Percentiles rank a stretch among this genome's conserved stretches.
Conservation (phyloP, 2,113 vertebrate genomes). For the Delphinapterus leucas region DNA sequence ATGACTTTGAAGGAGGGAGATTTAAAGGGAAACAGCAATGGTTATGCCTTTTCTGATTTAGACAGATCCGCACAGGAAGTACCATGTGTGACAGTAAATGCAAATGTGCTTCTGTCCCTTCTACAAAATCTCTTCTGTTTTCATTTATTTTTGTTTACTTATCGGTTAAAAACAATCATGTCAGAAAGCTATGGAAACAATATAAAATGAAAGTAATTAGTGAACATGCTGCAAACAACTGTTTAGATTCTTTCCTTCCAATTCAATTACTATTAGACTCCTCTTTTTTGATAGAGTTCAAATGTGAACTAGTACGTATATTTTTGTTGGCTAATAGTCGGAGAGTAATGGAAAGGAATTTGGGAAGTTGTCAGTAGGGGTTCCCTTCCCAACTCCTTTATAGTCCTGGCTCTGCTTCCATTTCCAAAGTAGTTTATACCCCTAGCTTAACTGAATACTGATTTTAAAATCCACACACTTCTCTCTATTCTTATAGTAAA, state of each 20-base stretch:
- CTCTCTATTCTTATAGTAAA: background rate
- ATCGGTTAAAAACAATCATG: background rate
- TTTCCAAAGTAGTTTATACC: background rate
- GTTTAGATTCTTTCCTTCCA: background rate
- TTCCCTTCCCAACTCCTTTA: background rate
- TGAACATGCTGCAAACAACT: background rate
- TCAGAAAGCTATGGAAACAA: constrained; percentile 7
- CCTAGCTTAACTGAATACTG: background rate
- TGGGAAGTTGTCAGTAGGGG: background rate
- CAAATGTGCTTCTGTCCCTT: background rate
- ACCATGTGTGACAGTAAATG: background rate
- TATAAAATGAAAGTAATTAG: constrained; percentile 24
- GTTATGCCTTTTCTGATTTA: background rate
- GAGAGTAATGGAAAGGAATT: background rate
- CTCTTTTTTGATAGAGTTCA: background rate
- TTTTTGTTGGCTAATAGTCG: background rate
- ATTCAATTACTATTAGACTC: background rate
- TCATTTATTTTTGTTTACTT: constrained; percentile 20
- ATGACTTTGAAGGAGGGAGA: background rate
- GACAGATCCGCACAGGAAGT: background rate
- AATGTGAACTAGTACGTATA: background rate
- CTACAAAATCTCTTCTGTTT: background rate
- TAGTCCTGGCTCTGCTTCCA: background rate
- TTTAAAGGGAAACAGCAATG: background rate
- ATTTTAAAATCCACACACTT: background rate